Evolutionary conservation across 30 jellyfish, hydroid and myxozoan genomes (phyloP).

Genomic region (Catostylus mosaicus): DNA sequence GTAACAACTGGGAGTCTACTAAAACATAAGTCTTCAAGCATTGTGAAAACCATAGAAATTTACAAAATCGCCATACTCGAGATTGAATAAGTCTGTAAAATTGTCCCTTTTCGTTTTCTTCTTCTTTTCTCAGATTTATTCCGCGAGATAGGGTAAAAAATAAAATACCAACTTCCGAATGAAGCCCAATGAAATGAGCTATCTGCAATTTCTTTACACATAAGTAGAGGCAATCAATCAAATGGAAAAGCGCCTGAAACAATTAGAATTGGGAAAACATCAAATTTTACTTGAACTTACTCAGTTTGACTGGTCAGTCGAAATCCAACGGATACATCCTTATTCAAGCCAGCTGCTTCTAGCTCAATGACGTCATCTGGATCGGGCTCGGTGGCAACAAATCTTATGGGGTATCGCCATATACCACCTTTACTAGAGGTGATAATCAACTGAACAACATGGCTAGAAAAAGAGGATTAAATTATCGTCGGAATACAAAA

Average conservation of each 20-base stretch:
- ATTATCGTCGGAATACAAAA: not conserved
- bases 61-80: no score
- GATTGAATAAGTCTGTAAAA: no score
- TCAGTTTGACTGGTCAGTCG: slow-evolving; percentile 80
- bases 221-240: not conserved
- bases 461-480: slow-evolving; percentile 38
- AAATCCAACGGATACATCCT: slow-evolving; percentile 74
- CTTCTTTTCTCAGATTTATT: no score
- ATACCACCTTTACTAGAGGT: slow-evolving; percentile 84
- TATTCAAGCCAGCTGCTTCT: slow-evolving; percentile 86
- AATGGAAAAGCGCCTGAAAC: not conserved
- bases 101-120: no score
- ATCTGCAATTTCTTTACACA: not conserved
- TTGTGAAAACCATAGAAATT: no score
- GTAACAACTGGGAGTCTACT: no score
- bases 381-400: slow-evolving; percentile 75
- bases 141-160: no score
- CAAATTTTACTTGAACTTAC: slow-evolving; percentile 39
- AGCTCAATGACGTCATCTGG: slow-evolving; percentile 92
- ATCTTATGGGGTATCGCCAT: slow-evolving; percentile 89
- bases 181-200: no score
- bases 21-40: no score
- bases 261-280: not conserved
- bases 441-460: slow-evolving; percentile 72
- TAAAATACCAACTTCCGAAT: no score